Conservation (phyloP, 1,140 invertebrate species). For the Caenorhabditis inopinata region DNA sequence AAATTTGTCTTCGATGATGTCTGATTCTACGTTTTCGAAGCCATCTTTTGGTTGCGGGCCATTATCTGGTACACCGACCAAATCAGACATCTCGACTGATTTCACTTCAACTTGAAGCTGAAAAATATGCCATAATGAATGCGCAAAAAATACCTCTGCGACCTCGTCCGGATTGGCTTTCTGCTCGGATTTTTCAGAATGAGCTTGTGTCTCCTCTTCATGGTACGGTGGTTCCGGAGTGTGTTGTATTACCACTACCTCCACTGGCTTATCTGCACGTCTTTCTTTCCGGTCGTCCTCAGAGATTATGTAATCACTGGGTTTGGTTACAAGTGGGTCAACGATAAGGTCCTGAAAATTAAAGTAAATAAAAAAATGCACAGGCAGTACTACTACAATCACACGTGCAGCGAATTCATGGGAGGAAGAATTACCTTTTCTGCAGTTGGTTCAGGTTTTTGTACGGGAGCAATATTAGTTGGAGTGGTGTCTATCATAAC, state of each 20-base stretch:
- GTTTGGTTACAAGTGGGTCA: background rate
- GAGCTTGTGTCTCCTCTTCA: background rate
- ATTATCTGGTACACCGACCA: background rate
- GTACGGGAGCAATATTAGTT: no score
- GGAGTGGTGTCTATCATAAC: background rate
- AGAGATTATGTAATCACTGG: background rate
- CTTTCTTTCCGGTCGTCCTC: background rate
- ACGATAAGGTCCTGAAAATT: background rate
- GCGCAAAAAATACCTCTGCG: background rate
- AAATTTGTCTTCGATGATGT: background rate
- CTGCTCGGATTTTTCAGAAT: background rate
- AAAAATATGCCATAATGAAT: background rate
- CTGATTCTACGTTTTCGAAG: background rate
- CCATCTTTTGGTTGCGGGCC: background rate
- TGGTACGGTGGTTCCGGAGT: background rate
- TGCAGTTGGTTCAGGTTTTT: no score
- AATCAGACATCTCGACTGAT: background rate
- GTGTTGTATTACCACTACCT: background rate
- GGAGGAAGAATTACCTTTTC: no score
- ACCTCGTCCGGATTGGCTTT: background rate
- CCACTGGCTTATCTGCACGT: background rate
- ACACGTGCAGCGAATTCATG: no score
- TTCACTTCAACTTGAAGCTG: no score
- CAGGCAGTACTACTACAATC: no score
- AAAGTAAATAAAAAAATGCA: no score